phyloP scores from a whole-genome alignment of 2,888 invertebrate species.

The Ditula angustiorana region DNA sequence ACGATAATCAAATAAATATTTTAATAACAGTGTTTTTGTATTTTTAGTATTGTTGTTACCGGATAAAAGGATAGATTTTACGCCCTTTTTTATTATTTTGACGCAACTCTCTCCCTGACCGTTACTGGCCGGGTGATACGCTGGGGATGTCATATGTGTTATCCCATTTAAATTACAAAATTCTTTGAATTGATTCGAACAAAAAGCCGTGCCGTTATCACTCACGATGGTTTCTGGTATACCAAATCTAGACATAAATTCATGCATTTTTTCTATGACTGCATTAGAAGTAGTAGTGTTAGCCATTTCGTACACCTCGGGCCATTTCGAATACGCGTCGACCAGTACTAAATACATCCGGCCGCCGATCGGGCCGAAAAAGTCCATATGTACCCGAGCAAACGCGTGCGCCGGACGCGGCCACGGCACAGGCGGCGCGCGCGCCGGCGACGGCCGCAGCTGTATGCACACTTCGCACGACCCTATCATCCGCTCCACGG shows the following conservation, averaged over 20 bases:
- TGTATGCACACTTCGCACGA: conserved; percentile 28
- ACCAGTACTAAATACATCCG: conserved; percentile 37
- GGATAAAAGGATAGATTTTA: conserved; percentile 37
- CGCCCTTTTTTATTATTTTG: conserved; percentile 45
- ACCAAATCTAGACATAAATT: no score
- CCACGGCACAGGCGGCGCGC: conserved; percentile 34
- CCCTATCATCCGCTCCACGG: not conserved
- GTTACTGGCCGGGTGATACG: no score
- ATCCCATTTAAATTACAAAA: no score
- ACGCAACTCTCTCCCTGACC: no score
- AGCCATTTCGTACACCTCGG: conserved; percentile 40
- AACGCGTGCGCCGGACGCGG: conserved; percentile 27
- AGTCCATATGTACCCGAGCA: conserved; percentile 45
- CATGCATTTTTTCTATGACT: no score
- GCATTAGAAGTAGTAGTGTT: no score
- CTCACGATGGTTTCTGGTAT: no score
- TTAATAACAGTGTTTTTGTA: conserved; percentile 14
- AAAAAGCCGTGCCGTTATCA: no score
- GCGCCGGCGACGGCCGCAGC: conserved; percentile 33
- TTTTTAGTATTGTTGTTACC: not conserved
- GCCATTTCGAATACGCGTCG: conserved; percentile 44
- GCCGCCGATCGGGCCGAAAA: conserved; percentile 40
- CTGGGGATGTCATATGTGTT: no score
- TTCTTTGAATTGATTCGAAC: no score
- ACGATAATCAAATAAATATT: no score